phyloP scores from a whole-genome alignment of 2,888 invertebrate genomes.

The Luffia ferchaultella region DNA sequence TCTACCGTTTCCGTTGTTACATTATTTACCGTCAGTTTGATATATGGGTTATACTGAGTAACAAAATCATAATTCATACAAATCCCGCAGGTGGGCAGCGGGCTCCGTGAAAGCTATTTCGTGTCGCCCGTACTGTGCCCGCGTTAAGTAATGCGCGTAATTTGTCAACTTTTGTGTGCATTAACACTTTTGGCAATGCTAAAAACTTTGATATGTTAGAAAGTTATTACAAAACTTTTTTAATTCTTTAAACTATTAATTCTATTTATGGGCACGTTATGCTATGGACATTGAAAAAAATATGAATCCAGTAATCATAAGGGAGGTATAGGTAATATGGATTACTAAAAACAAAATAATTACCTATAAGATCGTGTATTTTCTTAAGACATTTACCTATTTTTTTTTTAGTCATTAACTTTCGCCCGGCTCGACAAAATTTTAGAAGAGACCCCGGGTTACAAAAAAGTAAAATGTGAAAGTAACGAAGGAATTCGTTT shows the following conservation, averaged over 20 bases:
- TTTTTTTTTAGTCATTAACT: too few relatives aligned
- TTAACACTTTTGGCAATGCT: neutral
- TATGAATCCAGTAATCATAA: too few relatives aligned
- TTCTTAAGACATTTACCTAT: too few relatives aligned
- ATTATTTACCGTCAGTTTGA: neutral
- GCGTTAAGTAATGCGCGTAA: neutral
- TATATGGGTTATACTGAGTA: neutral
- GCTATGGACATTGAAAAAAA: neutral
- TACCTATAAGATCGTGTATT: neutral
- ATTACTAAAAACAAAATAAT: neutral
- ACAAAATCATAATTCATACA: neutral
- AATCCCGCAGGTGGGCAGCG: constrained; percentile 22
- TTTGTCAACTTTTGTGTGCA: neutral
- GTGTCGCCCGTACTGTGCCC: constrained; percentile 17
- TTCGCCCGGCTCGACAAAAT: too few relatives aligned
- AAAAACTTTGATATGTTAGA: neutral
- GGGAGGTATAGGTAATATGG: too few relatives aligned
- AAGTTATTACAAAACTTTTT: neutral
- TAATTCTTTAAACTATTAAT: neutral
- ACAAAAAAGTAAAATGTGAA: neutral
- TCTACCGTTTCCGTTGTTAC: too few relatives aligned
- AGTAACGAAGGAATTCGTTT: neutral
- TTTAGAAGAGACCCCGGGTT: neutral
- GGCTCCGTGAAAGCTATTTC: constrained; percentile 19
- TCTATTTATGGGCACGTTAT: neutral